Percentiles rank a stretch among this genome's conserved stretches.
Conservation (phyloP, 2,888 invertebrate species). For the Athrips mouffetella region DNA sequence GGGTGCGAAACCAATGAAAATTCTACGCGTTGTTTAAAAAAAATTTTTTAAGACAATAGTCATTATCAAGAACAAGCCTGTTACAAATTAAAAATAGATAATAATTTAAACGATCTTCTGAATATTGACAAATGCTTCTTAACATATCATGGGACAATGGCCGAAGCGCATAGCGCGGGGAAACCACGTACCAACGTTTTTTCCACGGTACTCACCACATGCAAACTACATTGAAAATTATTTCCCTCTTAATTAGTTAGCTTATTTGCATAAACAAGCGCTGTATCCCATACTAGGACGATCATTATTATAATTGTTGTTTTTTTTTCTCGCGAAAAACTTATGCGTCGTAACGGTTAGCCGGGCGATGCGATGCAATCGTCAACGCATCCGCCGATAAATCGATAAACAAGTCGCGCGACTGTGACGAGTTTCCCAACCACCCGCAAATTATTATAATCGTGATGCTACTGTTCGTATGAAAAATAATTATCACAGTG, state of each 20-base stretch:
- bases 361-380: conserved; percentile 48
- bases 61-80: too few relatives aligned
- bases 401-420: conserved; percentile 68
- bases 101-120: too few relatives aligned
- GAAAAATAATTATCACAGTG: conserved; percentile 33
- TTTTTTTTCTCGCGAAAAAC: conserved; percentile 69
- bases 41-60: too few relatives aligned
- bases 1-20: too few relatives aligned
- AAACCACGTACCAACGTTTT: conserved; percentile 41
- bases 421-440: conserved; percentile 65
- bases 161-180: conserved; percentile 37
- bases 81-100: too few relatives aligned
- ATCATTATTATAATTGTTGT: conserved; percentile 70
- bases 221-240: conserved; percentile 65
- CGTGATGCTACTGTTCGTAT: conserved; percentile 51
- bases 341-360: conserved; percentile 63
- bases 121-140: too few relatives aligned
- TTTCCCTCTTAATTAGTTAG: conserved; percentile 70
- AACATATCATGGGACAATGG: conserved; percentile 51
- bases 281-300: conserved; percentile 69
- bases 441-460: conserved; percentile 60
- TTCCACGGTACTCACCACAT: conserved; percentile 44
- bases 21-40: too few relatives aligned
- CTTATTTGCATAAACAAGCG: conserved; percentile 70
- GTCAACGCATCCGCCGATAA: conserved; percentile 68